These are phyloP conservation scores for Cephalopterus ornatus DNA, from an alignment of 2,113 vertebrate genomes.

Conservation along the genomic window DNA sequence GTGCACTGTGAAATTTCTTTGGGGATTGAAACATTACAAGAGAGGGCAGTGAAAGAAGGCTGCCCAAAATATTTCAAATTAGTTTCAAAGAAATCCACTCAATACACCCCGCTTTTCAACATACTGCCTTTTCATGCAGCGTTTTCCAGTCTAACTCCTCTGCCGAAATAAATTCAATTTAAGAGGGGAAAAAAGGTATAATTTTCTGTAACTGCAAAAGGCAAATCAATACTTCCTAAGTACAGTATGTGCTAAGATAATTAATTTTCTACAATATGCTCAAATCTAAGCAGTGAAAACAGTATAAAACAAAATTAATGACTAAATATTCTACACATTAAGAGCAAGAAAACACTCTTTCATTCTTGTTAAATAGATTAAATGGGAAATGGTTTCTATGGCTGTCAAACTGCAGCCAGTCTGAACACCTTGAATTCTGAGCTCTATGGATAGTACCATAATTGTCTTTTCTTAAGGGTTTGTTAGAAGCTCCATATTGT, in stretches of 20 bases:
- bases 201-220: conserved; percentile 54
- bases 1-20: background rate
- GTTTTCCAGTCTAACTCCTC: conserved; percentile 6
- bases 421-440: conserved; percentile 43
- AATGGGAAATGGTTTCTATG: conserved; percentile 51
- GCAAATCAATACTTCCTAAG: conserved; percentile 60
- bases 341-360: conserved; percentile 30
- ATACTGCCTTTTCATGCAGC: background rate
- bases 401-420: conserved; percentile 22
- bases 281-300: conserved; percentile 35
- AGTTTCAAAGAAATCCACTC: background rate
- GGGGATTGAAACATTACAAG: background rate
- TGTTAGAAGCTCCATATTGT: conserved; percentile 16
- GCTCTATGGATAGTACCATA: background rate
- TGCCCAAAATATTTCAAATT: background rate
- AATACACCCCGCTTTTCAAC: background rate
- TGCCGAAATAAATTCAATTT: conserved; percentile 55
- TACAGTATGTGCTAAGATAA: conserved; percentile 41
- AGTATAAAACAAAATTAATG: conserved; percentile 39
- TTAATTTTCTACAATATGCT: conserved; percentile 67
- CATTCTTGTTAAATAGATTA: conserved; percentile 45
- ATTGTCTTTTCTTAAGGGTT: conserved; percentile 56
- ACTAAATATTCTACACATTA: conserved; percentile 42
- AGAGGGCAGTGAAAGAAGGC: background rate
- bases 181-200: conserved; percentile 5